Conservation (phyloP, 2,113 vertebrate species). For the Epinephelus fuscoguttatus region DNA sequence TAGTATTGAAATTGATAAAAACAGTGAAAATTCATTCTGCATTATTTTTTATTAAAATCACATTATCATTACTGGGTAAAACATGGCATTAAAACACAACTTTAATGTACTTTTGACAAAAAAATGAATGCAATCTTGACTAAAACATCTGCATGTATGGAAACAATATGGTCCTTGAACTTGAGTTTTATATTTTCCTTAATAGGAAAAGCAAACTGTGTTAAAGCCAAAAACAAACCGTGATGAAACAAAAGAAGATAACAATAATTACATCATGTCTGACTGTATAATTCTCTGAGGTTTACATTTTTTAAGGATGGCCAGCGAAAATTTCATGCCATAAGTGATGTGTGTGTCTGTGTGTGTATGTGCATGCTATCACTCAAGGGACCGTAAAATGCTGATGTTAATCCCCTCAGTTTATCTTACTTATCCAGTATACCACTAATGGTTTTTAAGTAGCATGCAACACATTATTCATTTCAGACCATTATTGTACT, state of each 20-base stretch:
- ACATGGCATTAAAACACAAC: too few species aligned
- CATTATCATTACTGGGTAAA: not conserved
- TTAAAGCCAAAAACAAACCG: not conserved
- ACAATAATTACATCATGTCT: not conserved
- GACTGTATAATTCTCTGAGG: not conserved
- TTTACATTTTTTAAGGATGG: not conserved
- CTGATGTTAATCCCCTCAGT: constrained; percentile 44
- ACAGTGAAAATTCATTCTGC: not conserved
- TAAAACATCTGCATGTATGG: too few species aligned
- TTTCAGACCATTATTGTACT: constrained; percentile 46
- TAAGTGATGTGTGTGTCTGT: not conserved
- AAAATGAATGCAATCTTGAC: too few species aligned
- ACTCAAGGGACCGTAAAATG: not conserved
- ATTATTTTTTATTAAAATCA: not conserved
- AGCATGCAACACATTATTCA: constrained; percentile 59
- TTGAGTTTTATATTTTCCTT: not conserved
- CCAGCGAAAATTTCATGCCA: not conserved
- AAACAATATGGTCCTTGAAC: not conserved
- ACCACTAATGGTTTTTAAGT: constrained; percentile 65
- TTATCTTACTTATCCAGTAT: constrained; percentile 36
- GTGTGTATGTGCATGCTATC: not conserved
- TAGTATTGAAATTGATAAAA: too few species aligned
- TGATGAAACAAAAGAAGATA: not conserved
- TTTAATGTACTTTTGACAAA: too few species aligned
- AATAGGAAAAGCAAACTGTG: not conserved